Base-by-base conservation (phyloP, 2,113 vertebrate species). In the Mungos mungo region DNA sequence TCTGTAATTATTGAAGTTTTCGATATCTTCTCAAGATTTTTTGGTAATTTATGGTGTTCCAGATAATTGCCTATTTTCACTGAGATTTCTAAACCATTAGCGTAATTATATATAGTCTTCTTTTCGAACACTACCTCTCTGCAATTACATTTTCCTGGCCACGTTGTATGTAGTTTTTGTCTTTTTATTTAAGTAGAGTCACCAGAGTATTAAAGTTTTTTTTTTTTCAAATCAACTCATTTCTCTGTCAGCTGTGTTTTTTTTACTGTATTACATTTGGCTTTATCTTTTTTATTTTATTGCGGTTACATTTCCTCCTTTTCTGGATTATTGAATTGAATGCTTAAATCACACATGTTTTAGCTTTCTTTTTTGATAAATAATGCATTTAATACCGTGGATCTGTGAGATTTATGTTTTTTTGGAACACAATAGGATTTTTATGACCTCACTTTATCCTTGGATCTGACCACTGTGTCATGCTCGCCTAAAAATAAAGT, bases 301-400 rank as follows among this genome's bases (percentile, higher is more conserved):
- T 14, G 8, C 4, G 25, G 31, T 25, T 50, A 19, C 16, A 82
- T 76, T 50, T 79, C 41, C 15, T 82, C 38, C 31, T 83, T 33
- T 47, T 72, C 31, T 86, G 60, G 52, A 54, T 69, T 68, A 57
- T 71, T 72, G 25, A 66, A 31, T 23, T 27, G 31, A 45, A 54
- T 13, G 27, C 65, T 93, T 80, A 38, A 50, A 50, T n/a, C 47
- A 31, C 16, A 41, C 4, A 2, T 1, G 2, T 21, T 38, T 93
- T 85, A 29, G 29, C 23, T 29, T 69, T 71, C 38, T 95, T 87
- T 69, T 68, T 69, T 33, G 35, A 68, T 80, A 76, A 85, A 71
- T 21, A 57, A 31, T 35, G 16, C 41, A 25, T 57, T 66, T 47
- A 50, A 38, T 69, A 79, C 84, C 68, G 16, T n/a, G 38, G 35